These are phyloP conservation scores for Magallana nippona DNA, from an alignment of 2,888 invertebrate species.

Conservation along the genomic window DNA sequence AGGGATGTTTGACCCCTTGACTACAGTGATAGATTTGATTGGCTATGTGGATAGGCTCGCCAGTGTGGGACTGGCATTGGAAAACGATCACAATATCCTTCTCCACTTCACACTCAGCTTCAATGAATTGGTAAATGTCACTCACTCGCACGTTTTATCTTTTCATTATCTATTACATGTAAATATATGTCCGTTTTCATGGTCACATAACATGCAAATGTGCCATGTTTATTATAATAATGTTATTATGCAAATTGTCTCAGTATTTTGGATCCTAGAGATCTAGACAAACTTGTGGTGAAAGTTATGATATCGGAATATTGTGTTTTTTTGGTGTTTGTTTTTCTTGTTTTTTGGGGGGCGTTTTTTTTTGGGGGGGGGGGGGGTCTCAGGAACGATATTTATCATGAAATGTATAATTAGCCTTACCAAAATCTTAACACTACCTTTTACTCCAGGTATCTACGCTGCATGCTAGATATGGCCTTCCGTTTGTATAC, in stretches of 20 bases:
- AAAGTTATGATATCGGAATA: too few species aligned
- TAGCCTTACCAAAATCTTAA: background rate
- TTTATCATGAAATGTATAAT: background rate
- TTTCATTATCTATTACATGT: background rate
- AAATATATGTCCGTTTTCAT: too few species aligned
- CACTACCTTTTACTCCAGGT: constrained; percentile 55
- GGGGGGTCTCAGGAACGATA: background rate
- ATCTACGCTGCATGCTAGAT: constrained; percentile 53
- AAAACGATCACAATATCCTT: constrained; percentile 58
- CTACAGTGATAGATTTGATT: constrained; percentile 52
- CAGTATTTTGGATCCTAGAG: too few species aligned
- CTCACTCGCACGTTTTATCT: background rate
- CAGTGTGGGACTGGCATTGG: constrained; percentile 56
- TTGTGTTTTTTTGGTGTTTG: too few species aligned
- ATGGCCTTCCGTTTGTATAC: constrained; percentile 60
- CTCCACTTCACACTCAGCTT: constrained; percentile 52
- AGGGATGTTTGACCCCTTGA: constrained; percentile 48
- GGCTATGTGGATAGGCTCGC: constrained; percentile 53
- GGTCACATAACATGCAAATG: too few species aligned
- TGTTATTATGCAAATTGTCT: too few species aligned
- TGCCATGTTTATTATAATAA: too few species aligned
- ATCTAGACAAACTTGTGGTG: too few species aligned
- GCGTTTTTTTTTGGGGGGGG: too few species aligned
- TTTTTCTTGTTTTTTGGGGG: too few species aligned
- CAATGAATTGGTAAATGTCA: constrained; percentile 53